A percentile compares a stretch with the other conserved stretches of the same genome.
Conservation (phyloP, 2,888 invertebrate genomes). For the Lithosia quadra region DNA sequence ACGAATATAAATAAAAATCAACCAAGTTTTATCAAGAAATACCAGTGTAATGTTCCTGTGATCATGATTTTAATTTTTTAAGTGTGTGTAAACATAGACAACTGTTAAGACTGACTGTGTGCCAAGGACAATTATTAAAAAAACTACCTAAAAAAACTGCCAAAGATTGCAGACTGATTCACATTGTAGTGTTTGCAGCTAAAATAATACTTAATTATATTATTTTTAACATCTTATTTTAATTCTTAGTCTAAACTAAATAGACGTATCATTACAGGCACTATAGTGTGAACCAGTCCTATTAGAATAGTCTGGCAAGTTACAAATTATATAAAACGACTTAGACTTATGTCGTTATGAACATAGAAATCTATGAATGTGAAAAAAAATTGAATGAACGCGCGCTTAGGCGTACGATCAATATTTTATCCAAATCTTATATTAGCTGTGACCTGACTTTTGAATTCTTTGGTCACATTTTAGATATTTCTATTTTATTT, state of each 20-base stretch:
- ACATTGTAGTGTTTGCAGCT: neutral
- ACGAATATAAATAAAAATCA: slow-evolving; percentile 19
- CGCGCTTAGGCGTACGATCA: neutral
- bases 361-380: neutral
- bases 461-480: too few species aligned
- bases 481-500: neutral
- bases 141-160: slow-evolving; percentile 1
- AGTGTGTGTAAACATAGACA: slow-evolving; percentile 32
- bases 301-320: neutral
- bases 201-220: neutral
- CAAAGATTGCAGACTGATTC: neutral
- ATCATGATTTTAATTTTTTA: slow-evolving; percentile 47
- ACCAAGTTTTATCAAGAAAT: slow-evolving; percentile 38
- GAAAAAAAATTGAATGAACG: neutral
- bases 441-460: neutral
- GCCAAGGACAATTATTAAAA: slow-evolving; percentile 34
- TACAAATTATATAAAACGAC: slow-evolving; percentile 1
- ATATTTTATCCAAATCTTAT: neutral
- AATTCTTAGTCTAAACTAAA: neutral
- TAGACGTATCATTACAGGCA: neutral
- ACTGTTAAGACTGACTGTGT: slow-evolving; percentile 41
- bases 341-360: neutral
- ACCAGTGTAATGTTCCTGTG: slow-evolving; percentile 42
- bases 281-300: neutral
- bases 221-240: neutral